phyloP scores from a whole-genome alignment of 2,888 invertebrate species.

The Cephus pulcher region DNA sequence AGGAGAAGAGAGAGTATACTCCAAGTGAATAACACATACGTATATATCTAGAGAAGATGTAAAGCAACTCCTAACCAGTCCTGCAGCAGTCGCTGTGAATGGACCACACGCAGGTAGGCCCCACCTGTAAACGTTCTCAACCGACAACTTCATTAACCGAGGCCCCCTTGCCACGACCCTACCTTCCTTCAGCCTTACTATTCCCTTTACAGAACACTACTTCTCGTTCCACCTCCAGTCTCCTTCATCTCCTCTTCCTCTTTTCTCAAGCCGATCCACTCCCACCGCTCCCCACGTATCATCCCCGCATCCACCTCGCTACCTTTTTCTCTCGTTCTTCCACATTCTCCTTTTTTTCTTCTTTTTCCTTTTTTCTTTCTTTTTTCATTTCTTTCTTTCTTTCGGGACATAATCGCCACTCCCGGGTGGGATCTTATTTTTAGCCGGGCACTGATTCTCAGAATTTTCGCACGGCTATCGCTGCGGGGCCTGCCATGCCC shows the following conservation, averaged over 20 bases:
- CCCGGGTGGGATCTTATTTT: constrained; percentile 66
- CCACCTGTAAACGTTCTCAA: constrained; percentile 65
- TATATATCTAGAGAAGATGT: constrained; percentile 40
- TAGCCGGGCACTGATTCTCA: constrained; percentile 58
- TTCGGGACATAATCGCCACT: constrained; percentile 61
- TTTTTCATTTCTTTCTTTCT: constrained; percentile 41
- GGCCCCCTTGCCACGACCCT: constrained; percentile 38
- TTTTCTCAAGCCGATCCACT: constrained; percentile 15
- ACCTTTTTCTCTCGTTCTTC: constrained; percentile 28
- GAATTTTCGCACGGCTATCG: constrained; percentile 52
- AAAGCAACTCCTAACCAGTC: constrained; percentile 60
- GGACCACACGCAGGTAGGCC: constrained; percentile 64
- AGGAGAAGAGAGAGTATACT: too few species aligned
- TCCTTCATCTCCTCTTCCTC: constrained; percentile 14
- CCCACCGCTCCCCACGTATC: constrained; percentile 4
- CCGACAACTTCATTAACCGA: constrained; percentile 65
- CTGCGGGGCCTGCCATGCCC: constrained; percentile 28
- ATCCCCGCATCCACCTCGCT: constrained; percentile 15
- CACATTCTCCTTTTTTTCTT: constrained; percentile 22
- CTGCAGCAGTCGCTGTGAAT: constrained; percentile 53
- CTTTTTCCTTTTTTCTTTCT: constrained; percentile 42
- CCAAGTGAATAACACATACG: neutral
- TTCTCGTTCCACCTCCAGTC: constrained; percentile 7
- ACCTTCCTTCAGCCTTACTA: constrained; percentile 19
- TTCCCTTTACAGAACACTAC: constrained; percentile 1